A percentile compares a stretch with the other conserved stretches of the same genome.
These are phyloP conservation scores for Oreochromis niloticus DNA, from an alignment of 2,113 vertebrate species.

Conservation along the genomic window DNA sequence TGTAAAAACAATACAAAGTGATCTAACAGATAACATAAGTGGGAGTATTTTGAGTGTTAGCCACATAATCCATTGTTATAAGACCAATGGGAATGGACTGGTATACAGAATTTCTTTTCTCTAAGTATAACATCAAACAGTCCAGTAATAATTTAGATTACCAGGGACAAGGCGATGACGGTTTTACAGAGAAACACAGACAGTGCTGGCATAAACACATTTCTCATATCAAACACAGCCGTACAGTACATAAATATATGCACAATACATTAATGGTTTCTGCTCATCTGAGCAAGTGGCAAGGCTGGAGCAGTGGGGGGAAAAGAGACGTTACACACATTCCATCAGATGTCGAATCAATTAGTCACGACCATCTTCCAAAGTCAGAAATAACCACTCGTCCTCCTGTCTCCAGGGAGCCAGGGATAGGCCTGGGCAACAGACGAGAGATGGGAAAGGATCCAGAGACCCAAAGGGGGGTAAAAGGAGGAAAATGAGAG, in stretches of 20 bases:
- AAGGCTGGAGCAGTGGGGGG: constrained; percentile 36
- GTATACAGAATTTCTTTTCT: constrained; percentile 48
- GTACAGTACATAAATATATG: constrained; percentile 66
- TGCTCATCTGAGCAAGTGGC: constrained; percentile 59
- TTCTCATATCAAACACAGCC: constrained; percentile 59
- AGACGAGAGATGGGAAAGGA: constrained; percentile 54
- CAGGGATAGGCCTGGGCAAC: constrained; percentile 51
- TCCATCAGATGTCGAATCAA: constrained; percentile 73
- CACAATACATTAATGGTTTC: constrained; percentile 59
- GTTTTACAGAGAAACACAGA: constrained; percentile 53
- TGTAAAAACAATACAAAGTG: constrained; percentile 65
- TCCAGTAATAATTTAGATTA: constrained; percentile 67
- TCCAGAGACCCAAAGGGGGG: constrained; percentile 55
- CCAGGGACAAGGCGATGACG: constrained; percentile 46
- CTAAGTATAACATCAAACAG: constrained; percentile 63
- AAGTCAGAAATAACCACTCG: constrained; percentile 66
- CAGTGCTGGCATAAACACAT: constrained; percentile 59
- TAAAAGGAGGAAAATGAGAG: constrained; percentile 48
- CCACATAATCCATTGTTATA: constrained; percentile 61
- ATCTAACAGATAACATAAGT: constrained; percentile 64
- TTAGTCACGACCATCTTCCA: constrained; percentile 69
- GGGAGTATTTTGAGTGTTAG: constrained; percentile 64
- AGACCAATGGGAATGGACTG: constrained; percentile 49
- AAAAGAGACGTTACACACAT: constrained; percentile 57
- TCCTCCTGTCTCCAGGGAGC: constrained; percentile 53